phyloP scores from a whole-genome alignment of 2,888 invertebrate species.

The Epsilonema sp. region DNA sequence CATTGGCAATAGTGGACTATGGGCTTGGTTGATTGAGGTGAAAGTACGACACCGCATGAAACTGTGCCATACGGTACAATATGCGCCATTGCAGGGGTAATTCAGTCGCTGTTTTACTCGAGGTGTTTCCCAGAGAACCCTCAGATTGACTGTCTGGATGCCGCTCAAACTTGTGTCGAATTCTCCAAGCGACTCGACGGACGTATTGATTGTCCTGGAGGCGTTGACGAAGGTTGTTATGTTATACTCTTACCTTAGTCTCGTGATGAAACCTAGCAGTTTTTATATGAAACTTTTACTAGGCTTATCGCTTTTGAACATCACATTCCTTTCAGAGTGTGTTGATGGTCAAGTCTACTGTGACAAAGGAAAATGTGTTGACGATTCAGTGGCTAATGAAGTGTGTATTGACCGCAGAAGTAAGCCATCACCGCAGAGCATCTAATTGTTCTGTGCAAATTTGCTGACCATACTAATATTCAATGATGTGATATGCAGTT shows the following conservation, averaged over 20 bases:
- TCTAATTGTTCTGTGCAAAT: too few relatives aligned
- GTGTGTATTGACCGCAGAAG: background rate
- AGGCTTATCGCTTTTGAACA: too few relatives aligned
- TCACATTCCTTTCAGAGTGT: slow-evolving; percentile 1
- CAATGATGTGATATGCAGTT: too few relatives aligned
- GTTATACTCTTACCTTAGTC: background rate
- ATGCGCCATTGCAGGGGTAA: background rate
- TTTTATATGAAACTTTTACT: too few relatives aligned
- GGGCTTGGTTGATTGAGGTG: too few relatives aligned
- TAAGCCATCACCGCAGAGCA: too few relatives aligned
- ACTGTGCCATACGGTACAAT: too few relatives aligned
- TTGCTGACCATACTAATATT: too few relatives aligned
- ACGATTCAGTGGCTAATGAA: background rate
- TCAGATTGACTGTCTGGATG: slow-evolving; percentile 1
- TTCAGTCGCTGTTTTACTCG: background rate
- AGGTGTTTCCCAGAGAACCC: background rate
- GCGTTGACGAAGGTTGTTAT: slow-evolving; percentile 1
- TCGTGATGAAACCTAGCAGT: background rate
- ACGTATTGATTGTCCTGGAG: background rate
- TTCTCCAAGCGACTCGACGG: background rate
- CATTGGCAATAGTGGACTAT: too few relatives aligned
- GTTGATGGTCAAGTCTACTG: background rate
- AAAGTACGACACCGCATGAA: too few relatives aligned
- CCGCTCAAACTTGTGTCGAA: background rate
- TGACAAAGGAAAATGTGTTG: background rate